Evolutionary conservation across 2,113 vertebrate species (phyloP).

Genomic region (Butorides virescens): DNA sequence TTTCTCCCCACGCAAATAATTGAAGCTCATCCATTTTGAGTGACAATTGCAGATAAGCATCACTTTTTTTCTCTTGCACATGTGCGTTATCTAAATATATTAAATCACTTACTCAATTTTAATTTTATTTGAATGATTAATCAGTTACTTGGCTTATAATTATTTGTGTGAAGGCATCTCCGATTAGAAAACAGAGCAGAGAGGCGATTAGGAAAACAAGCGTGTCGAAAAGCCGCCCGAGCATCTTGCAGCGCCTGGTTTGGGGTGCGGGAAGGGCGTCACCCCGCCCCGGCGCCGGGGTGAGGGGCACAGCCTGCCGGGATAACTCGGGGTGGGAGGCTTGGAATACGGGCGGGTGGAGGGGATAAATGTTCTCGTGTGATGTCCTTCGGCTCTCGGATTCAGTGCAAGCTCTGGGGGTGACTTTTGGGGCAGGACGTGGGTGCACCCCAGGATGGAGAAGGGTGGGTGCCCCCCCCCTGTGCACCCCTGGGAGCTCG

Average conservation of each 20-base stretch:
- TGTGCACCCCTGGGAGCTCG: accelerated
- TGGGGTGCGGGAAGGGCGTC: background rate
- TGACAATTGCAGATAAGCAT: constrained; percentile 21
- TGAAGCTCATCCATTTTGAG: constrained; percentile 10
- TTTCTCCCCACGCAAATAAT: background rate
- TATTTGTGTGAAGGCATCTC: constrained; percentile 45
- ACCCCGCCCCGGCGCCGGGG: accelerated
- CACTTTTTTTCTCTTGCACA: background rate
- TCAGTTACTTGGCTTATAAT: constrained; percentile 28
- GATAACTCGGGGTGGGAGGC: background rate
- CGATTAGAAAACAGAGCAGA: constrained; percentile 1
- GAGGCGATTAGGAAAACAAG: background rate
- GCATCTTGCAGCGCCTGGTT: background rate
- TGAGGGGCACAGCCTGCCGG: background rate
- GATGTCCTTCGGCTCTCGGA: background rate
- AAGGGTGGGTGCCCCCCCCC: background rate
- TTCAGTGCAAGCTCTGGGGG: background rate
- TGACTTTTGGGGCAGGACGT: background rate
- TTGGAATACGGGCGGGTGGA: accelerated
- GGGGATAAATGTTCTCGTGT: background rate
- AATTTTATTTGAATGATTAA: constrained; percentile 51
- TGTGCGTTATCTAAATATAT: constrained; percentile 17
- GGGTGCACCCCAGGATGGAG: background rate
- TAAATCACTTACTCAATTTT: constrained; percentile 7
- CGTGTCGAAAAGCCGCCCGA: background rate